Evolutionary conservation across 2,113 vertebrate genomes (phyloP).

Genomic region (Euleptes europaea): DNA sequence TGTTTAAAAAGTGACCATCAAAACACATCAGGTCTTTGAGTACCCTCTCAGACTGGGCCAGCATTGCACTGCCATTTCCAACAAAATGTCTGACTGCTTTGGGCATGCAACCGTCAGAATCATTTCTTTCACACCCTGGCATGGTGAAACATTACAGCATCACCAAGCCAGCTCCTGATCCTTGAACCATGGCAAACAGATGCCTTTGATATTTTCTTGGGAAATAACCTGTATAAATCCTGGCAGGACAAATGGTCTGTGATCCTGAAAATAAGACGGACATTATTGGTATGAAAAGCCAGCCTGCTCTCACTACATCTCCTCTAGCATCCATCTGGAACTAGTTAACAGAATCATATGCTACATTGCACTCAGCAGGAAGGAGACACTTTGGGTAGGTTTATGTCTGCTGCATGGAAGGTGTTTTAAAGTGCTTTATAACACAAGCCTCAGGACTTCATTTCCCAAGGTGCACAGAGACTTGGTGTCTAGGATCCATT

Average conservation of each 20-base stretch:
- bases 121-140: background rate
- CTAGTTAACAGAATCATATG: background rate
- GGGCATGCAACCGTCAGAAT: no score
- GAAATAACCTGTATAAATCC: conserved; percentile 15
- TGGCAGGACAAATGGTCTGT: background rate
- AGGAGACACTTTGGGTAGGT: background rate
- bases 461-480: no score
- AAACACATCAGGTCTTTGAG: background rate
- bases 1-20: background rate
- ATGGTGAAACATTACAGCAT: background rate
- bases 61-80: background rate
- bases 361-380: background rate
- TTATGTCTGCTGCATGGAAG: background rate
- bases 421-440: background rate
- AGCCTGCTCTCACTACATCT: background rate
- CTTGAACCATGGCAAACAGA: background rate
- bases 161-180: background rate
- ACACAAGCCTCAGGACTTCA: background rate
- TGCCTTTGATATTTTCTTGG: conserved; percentile 13
- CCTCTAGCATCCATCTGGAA: background rate
- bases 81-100: background rate
- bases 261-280: conserved; percentile 5
- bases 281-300: background rate
- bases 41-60: background rate
- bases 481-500: no score